Conservation (phyloP, 1,140 invertebrate species). For the Eriosoma lanigerum region DNA sequence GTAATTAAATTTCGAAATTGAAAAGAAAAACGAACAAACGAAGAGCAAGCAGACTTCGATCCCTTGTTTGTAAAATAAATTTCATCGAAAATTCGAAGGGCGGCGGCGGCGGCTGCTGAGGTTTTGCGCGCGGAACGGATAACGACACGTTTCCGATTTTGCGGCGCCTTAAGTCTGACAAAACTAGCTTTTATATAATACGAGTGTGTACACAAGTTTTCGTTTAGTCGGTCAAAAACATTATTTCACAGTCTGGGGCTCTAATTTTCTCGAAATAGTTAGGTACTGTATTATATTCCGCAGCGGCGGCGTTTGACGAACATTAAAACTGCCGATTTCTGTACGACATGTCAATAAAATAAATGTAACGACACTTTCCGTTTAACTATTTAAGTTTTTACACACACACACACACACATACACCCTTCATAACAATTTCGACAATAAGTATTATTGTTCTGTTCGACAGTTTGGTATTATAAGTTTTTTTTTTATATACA, state of each 20-base stretch:
- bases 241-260: background rate
- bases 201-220: constrained; percentile 30
- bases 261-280: background rate
- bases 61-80: constrained; percentile 10
- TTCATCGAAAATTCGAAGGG: background rate
- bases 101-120: background rate
- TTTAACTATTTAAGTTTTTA: background rate
- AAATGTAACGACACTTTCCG: background rate
- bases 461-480: no score
- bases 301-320: background rate
- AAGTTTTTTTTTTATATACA: no score
- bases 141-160: background rate
- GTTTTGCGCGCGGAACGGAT: background rate
- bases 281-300: background rate
- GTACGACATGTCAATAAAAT: background rate
- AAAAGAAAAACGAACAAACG: no score
- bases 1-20: no score
- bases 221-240: background rate
- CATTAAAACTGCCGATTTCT: background rate
- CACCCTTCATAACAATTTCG: no score
- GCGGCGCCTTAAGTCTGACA: constrained; percentile 25
- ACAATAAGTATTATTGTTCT: no score
- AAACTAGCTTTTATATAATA: constrained; percentile 33
- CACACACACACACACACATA: background rate
- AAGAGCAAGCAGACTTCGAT: no score